phyloP scores from a whole-genome alignment of 2,113 vertebrate genomes.

The Cebidichthys violaceus region DNA sequence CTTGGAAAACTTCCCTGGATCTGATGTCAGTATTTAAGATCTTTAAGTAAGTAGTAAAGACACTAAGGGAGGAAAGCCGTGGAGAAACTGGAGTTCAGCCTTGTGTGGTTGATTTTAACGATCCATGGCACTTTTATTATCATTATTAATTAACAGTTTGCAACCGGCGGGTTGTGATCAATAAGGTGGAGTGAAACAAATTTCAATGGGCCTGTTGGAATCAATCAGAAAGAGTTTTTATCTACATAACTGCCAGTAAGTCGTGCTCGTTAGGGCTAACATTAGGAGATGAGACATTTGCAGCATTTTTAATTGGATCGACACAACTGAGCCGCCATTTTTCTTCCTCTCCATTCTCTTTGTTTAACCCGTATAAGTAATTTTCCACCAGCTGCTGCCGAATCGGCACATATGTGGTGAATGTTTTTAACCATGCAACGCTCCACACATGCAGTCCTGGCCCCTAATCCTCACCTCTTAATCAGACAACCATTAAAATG shows the following conservation, averaged over 20 bases:
- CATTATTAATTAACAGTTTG: constrained; percentile 99
- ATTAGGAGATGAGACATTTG: constrained; percentile 92
- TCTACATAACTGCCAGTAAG: constrained; percentile 98
- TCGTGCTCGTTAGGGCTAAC: constrained; percentile 93
- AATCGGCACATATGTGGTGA: constrained; percentile 10
- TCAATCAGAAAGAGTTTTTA: constrained; percentile 98
- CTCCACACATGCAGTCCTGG: not conserved
- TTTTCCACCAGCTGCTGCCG: not conserved
- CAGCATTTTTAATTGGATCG: constrained; percentile 94
- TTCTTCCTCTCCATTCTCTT: constrained; percentile 83
- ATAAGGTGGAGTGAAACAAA: constrained; percentile 98
- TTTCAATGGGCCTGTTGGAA: constrained; percentile 96
- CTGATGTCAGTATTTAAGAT: not conserved
- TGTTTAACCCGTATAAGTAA: constrained; percentile 27
- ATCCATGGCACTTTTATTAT: constrained; percentile 98
- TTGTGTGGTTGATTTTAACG: constrained; percentile 90
- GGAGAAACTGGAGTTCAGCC: constrained; percentile 54
- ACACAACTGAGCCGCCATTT: constrained; percentile 90
- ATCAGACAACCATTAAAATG: constrained; percentile 85
- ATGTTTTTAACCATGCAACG: constrained; percentile 13
- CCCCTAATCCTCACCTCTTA: constrained; percentile 77
- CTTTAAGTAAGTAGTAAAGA: not conserved
- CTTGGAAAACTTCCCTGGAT: not conserved
- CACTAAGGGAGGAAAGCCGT: not conserved
- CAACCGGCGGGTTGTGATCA: constrained; percentile 95